Percentiles rank a stretch among this genome's conserved stretches.
Conservation (phyloP, 2,888 invertebrate genomes). For the Thyatira batis region DNA sequence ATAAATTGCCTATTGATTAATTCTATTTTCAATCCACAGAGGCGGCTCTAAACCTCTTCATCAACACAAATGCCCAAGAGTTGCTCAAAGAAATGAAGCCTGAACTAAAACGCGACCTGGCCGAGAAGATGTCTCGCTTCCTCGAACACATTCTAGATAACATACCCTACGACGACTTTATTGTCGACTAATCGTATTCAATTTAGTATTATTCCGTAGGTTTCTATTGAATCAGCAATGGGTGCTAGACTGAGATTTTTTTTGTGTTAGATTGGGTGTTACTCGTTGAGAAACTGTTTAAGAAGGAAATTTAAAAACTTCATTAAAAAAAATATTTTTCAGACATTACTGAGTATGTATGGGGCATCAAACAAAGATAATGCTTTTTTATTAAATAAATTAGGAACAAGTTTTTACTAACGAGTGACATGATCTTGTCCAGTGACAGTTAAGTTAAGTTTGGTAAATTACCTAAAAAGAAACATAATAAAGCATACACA, state of each 20-base stretch:
- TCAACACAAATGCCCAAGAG: constrained; percentile 93
- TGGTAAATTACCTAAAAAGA: background rate
- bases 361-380: too few relatives aligned
- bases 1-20: background rate
- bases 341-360: too few relatives aligned
- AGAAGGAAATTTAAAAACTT: background rate
- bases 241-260: background rate
- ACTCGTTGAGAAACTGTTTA: background rate
- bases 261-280: background rate
- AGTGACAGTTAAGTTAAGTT: background rate
- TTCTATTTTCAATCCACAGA: constrained; percentile 76
- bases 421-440: background rate
- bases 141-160: constrained; percentile 88
- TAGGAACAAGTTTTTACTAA: background rate
- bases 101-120: constrained; percentile 88
- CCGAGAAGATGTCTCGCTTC: constrained; percentile 88
- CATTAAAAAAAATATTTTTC: background rate
- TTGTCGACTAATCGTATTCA: constrained; percentile 64
- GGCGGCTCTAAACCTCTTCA: constrained; percentile 92
- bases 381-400: too few relatives aligned
- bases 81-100: constrained; percentile 94
- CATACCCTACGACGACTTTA: constrained; percentile 91
- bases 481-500: background rate
- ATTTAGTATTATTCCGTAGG: constrained; percentile 1
- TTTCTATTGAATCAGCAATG: background rate